Conservation (phyloP, 2,888 invertebrate genomes). For the Plagiodera versicolora region DNA sequence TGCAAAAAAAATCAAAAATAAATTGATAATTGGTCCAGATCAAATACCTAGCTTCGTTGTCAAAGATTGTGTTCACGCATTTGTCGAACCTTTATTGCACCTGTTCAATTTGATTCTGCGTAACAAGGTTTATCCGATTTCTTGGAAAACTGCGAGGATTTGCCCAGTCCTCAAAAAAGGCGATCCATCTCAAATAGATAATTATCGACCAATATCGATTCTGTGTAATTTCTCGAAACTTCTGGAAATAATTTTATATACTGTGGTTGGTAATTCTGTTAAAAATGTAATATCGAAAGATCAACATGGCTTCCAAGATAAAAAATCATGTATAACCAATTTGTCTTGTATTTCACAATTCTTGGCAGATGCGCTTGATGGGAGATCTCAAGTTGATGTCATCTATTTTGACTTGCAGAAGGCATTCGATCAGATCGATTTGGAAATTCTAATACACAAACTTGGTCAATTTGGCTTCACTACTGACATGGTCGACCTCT, state of each 20-base stretch:
- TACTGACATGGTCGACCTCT: too few relatives aligned
- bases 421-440: conserved; percentile 6
- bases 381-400: conserved; percentile 4
- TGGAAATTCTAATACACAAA: background rate
- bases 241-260: background rate
- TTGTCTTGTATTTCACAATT: background rate
- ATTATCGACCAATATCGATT: conserved; percentile 17
- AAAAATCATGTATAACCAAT: background rate
- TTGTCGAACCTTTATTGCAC: too few relatives aligned
- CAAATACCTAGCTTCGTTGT: conserved; percentile 13
- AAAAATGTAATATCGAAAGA: conserved; percentile 2
- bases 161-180: conserved; percentile 10
- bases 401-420: conserved; percentile 7
- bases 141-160: conserved; percentile 10
- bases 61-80: background rate
- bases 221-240: conserved; percentile 9
- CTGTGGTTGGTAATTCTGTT: conserved; percentile 5
- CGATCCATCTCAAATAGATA: background rate
- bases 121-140: background rate
- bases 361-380: background rate
- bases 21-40: conserved; percentile 10
- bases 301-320: conserved; percentile 14
- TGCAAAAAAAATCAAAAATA: conserved; percentile 13
- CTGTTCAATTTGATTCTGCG: background rate
- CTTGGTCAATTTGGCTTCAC: background rate